phyloP scores from a whole-genome alignment of 2,113 vertebrate species.

The Cyprinus carpio region DNA sequence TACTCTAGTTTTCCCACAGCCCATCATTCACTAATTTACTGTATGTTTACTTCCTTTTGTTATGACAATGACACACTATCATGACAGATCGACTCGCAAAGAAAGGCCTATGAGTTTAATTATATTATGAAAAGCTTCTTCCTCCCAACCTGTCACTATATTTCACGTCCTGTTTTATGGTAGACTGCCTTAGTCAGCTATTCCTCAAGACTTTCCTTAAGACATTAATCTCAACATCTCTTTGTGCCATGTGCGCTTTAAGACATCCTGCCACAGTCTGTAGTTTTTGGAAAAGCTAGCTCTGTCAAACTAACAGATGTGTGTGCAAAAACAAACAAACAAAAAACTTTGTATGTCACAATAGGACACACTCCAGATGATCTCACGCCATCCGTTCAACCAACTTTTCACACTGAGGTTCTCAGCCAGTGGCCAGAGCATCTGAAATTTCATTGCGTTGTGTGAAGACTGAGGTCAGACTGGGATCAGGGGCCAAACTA shows the following conservation, averaged over 20 bases:
- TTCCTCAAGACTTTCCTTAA: constrained; percentile 15
- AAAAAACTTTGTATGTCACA: constrained; percentile 27
- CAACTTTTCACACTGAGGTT: constrained; percentile 63
- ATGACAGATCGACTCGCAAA: background rate
- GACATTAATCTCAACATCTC: constrained; percentile 1
- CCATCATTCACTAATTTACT: constrained; percentile 31
- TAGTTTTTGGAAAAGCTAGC: background rate
- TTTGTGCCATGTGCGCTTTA: constrained; percentile 4
- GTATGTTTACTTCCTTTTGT: constrained; percentile 28
- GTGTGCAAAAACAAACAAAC: background rate
- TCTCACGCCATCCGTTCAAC: constrained; percentile 57
- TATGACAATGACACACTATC: constrained; percentile 32
- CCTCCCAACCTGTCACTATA: constrained; percentile 23
- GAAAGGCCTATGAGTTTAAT: background rate
- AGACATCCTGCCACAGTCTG: constrained; percentile 25
- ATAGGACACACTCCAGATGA: constrained; percentile 43
- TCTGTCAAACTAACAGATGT: constrained; percentile 6
- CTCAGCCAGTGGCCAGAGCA: constrained; percentile 48
- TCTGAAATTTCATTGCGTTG: constrained; percentile 67
- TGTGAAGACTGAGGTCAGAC: constrained; percentile 68
- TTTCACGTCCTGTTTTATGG: constrained; percentile 31
- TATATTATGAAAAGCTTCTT: background rate
- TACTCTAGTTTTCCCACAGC: constrained; percentile 24
- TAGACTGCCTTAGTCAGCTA: constrained; percentile 11
- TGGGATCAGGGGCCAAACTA: constrained; percentile 65